Conservation (phyloP, 1,140 invertebrate genomes). For the Sarcophaga bullata region DNA sequence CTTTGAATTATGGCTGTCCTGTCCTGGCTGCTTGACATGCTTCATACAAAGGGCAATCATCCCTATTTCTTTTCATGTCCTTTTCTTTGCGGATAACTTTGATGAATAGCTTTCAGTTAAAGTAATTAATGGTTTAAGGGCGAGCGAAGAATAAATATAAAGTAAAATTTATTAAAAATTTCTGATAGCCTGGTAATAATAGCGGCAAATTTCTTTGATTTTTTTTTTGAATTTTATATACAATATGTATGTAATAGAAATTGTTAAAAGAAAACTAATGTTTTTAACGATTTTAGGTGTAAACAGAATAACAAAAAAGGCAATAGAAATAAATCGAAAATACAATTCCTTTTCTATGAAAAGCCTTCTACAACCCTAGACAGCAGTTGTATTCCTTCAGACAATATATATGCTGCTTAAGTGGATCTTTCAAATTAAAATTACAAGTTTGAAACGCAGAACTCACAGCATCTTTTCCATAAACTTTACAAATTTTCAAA, state of each 20-base stretch:
- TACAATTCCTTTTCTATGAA: too few relatives aligned
- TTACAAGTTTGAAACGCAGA: too few relatives aligned
- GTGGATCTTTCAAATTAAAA: too few relatives aligned
- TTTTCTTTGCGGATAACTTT: not conserved
- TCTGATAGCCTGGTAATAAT: not conserved
- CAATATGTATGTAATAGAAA: not conserved
- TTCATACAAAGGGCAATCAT: not conserved
- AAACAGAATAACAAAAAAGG: too few relatives aligned
- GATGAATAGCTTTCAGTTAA: not conserved
- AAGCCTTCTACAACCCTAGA: too few relatives aligned
- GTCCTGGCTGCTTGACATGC: not conserved
- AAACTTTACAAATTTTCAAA: too few relatives aligned
- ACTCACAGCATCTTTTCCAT: too few relatives aligned
- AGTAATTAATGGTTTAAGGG: not conserved
- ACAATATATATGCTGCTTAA: too few relatives aligned
- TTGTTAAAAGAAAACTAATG: too few relatives aligned
- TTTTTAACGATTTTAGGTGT: too few relatives aligned
- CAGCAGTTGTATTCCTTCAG: too few relatives aligned
- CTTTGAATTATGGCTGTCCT: slow-evolving; percentile 4
- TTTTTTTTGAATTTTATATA: slow-evolving; percentile 33
- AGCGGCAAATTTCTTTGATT: slow-evolving; percentile 24
- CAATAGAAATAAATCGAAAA: too few relatives aligned
- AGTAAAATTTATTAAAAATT: not conserved
- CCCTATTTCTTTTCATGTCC: not conserved
- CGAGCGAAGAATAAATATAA: not conserved